Conservation (phyloP, 2,797 vertebrate species). For the Chloroceryle amazona region DNA sequence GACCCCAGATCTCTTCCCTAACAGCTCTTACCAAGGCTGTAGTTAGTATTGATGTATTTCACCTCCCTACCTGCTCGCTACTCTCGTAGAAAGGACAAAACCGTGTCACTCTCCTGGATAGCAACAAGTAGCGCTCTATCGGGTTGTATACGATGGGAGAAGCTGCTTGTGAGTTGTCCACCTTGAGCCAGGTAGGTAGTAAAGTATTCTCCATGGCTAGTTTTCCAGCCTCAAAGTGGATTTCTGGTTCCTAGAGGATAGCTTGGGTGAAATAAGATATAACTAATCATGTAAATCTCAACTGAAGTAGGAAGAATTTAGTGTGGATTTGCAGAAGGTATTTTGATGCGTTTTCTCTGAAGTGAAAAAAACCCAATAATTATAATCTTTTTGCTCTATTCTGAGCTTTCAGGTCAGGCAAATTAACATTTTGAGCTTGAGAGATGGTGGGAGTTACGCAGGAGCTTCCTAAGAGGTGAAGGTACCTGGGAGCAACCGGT, state of each 20-base stretch:
- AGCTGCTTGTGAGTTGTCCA: no score
- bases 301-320: background rate
- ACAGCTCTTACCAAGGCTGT: background rate
- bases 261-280: background rate
- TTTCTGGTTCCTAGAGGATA: background rate
- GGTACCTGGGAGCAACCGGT: background rate
- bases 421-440: background rate
- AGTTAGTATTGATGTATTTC: background rate
- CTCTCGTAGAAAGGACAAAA: background rate
- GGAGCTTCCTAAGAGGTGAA: background rate
- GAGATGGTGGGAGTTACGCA: background rate
- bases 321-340: background rate
- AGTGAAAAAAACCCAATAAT: background rate
- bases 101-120: rapidly evolving
- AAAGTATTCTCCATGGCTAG: background rate
- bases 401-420: background rate
- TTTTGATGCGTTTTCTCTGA: background rate
- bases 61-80: background rate
- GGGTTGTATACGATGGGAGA: background rate
- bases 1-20: background rate
- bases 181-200: rapidly evolving
- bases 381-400: background rate
- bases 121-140: background rate
- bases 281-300: background rate
- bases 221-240: background rate